Evolutionary conservation across 2,888 invertebrate species (phyloP), one percentile per base, ranked within the genome.

Genomic region (Smittia sp.): DNA sequence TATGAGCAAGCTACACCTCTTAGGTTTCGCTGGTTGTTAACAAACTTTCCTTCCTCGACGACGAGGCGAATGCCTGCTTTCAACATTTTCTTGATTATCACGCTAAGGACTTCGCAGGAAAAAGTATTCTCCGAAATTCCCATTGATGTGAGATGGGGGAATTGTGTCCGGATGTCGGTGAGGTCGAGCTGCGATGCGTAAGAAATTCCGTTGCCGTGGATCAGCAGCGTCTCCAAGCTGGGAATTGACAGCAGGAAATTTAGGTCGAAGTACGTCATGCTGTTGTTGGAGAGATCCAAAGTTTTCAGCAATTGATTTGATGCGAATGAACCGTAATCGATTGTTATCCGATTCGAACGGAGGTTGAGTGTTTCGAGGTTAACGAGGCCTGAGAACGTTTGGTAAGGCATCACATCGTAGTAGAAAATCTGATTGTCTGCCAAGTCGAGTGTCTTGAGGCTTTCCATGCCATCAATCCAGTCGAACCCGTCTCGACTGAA

Each of bases 271-370:
- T 72, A 72, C 13, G 72, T 24, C 20, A 58, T 38, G 18, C 20
- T 13, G 39, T 58, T 62, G 62, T 72, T 32, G n/a, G 72, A 72
- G 4, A 72, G 20, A 24, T 72, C 72, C 32, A 72, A 62, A 18
- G 20, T 72, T 39, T 72, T 58, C 3, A 72, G 20, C 3, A 62
- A 38, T 1, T n/a, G 58, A 22, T 72, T 72, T 11, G 72, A 72
- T 6, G 72, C 7, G n/a, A 72, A 72, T 9, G 62, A 27, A 1
- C 72, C 72, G 38, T 62, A 72, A 15, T 72, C 72, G 24, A 72
- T 62, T 1, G 20, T 18, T 3, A 72, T 62, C 4, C 20, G 32
- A 72, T 72, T 72, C n/a, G 54, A n/a, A 7, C 46, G 2, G 3
- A 72, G 20, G n/a, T 24, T 22, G 15, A 72, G 22, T 4, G 25